phyloP scores from a whole-genome alignment of 1,140 invertebrate species.

The Drosophila lacertosa region DNA sequence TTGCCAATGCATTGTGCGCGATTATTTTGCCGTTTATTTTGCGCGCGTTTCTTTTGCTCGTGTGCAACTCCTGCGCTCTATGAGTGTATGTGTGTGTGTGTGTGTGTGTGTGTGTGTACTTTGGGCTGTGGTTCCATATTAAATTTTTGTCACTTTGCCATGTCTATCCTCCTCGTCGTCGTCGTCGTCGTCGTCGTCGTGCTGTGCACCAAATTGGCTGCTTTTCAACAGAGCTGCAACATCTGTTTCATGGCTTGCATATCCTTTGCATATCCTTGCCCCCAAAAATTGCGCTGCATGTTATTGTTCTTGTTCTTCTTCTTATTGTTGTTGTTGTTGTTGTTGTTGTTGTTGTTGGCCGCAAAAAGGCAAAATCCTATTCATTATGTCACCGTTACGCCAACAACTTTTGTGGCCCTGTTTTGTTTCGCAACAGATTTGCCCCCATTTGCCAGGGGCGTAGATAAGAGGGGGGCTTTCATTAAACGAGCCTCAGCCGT shows the following conservation, averaged over 20 bases:
- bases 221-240: slow-evolving; percentile 83
- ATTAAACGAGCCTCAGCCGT: slow-evolving; percentile 58
- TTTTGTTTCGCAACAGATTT: slow-evolving; percentile 44
- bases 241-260: slow-evolving; percentile 76
- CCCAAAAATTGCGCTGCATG: slow-evolving; percentile 70
- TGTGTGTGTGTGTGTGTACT: slow-evolving; percentile 11
- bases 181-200: slow-evolving; percentile 10
- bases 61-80: slow-evolving; percentile 2
- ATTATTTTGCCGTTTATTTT: slow-evolving; percentile 83
- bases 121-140: slow-evolving; percentile 62
- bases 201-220: slow-evolving; percentile 75
- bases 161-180: slow-evolving; percentile 60
- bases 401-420: slow-evolving; percentile 23
- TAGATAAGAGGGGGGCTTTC: slow-evolving; percentile 24
- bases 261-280: slow-evolving; percentile 79
- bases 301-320: slow-evolving; percentile 5
- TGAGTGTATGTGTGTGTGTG: slow-evolving; percentile 8
- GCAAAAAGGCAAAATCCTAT: slow-evolving; percentile 76
- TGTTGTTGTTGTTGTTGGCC: slow-evolving; percentile 48
- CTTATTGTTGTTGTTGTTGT: slow-evolving; percentile 35
- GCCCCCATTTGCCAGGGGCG: slow-evolving; percentile 23
- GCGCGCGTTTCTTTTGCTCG: slow-evolving; percentile 56
- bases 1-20: slow-evolving; percentile 83
- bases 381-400: slow-evolving; percentile 72
- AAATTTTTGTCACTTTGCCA: slow-evolving; percentile 83